Evolutionary conservation across 2,113 vertebrate genomes (phyloP), one percentile per base, ranked within the genome.

Genomic region (Acanthochromis polyacanthus): DNA sequence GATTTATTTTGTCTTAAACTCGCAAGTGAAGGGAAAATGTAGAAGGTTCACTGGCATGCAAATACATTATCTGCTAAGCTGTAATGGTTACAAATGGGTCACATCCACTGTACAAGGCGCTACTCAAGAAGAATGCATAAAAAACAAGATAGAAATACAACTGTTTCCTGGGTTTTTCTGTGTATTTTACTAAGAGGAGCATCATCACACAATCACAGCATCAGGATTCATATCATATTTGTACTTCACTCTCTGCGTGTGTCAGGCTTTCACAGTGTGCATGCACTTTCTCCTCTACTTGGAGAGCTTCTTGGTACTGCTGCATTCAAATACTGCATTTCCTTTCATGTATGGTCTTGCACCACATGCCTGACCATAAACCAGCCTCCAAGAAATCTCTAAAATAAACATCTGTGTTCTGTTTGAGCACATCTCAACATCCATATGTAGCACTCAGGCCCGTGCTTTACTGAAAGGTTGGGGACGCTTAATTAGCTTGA

Each of bases 381-480:
- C 74, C 93, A 86, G 78, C 85, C 87, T 88, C 81, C 73, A 74
- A 90, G 81, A 94, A 91, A 89, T 90, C 83, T 88, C 86, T 73
- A 91, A 93, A 94, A 92, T 92, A 94, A 94, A 93, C 93, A 93
- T 92, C 87, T 63, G 87, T 38, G 4, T 84, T 89, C 72, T 58
- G 85, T 93, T 90, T 90, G 78, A 91, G 88, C 81, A 36, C 23
- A 60, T 73, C 82, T 93, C 74, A 40, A 57, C 58, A 40, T 83
- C 87, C 80, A 88, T 85, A 92, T 90, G 83, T 74, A 81, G 79
- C 59, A 67, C 80, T 89, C 58, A 23, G 36, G 60, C 77, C 70
- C 19, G 3, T 70, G 46, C 66, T 78, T 78, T 65, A 66, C 67
- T 51, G 19, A 71, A 70, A 78, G 45, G 78, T 73, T 83, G n/a